A percentile compares a stretch with the other conserved stretches of the same genome.
These are phyloP conservation scores for Dipodomys stephensi DNA, from an alignment of 2,113 vertebrate genomes.

Conservation along the genomic window DNA sequence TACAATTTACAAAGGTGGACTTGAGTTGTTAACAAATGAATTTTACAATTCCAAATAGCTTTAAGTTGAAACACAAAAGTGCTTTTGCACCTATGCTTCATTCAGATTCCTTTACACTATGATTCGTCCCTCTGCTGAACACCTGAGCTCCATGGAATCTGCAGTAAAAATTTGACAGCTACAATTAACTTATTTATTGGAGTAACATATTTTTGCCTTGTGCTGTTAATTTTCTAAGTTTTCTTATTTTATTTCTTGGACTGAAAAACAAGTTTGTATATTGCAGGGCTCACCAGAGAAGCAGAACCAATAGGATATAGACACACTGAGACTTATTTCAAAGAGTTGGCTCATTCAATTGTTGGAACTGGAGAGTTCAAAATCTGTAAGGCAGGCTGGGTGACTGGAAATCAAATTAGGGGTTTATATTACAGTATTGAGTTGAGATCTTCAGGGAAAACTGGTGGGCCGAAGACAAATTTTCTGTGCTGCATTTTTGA, in stretches of 20 bases:
- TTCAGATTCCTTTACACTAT: not conserved
- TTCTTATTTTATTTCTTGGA: not conserved
- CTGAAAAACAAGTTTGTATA: not conserved
- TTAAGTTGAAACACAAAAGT: constrained; percentile 9
- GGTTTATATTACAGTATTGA: not conserved
- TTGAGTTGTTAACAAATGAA: constrained; percentile 42
- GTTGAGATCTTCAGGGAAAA: not conserved
- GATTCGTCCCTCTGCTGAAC: not conserved
- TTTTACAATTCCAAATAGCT: constrained; percentile 59
- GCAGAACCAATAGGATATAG: not conserved
- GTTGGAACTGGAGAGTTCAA: not conserved
- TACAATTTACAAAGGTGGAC: not conserved
- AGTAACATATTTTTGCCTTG: not conserved
- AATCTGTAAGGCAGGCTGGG: not conserved
- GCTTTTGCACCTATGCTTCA: not conserved
- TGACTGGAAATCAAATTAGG: not conserved
- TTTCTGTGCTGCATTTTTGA: not conserved
- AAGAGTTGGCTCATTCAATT: not conserved
- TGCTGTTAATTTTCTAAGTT: constrained; percentile 20
- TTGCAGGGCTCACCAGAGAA: not conserved
- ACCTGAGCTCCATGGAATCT: not conserved
- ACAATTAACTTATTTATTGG: constrained; percentile 45
- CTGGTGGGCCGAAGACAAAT: not conserved
- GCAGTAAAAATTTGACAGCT: not conserved
- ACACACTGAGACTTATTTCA: constrained; percentile 13